Percentiles rank a stretch among this genome's conserved stretches.
Conservation (phyloP, 2,888 invertebrate genomes). For the Phragmatobia fuliginosa region DNA sequence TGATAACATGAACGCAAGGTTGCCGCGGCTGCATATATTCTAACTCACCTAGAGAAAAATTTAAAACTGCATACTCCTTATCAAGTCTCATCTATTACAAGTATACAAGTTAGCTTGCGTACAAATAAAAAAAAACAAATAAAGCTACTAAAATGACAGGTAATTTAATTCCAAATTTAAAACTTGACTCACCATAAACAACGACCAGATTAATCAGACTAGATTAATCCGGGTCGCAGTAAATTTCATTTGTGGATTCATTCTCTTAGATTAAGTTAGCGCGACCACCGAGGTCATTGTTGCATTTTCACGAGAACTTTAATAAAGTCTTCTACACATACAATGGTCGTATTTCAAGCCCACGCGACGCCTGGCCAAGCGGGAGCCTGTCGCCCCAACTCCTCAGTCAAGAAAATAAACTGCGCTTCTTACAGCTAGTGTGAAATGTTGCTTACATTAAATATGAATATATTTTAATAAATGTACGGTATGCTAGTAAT, state of each 20-base stretch:
- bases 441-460: slow-evolving; percentile 64
- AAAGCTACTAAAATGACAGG: not conserved
- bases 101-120: not conserved
- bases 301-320: slow-evolving; percentile 77
- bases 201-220: slow-evolving; percentile 39
- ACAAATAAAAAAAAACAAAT: not conserved
- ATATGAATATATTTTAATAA: slow-evolving; percentile 54
- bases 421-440: slow-evolving; percentile 65
- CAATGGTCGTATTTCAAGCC: slow-evolving; percentile 65
- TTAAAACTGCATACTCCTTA: not conserved
- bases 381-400: slow-evolving; percentile 55
- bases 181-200: slow-evolving; percentile 28
- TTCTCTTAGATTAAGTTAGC: slow-evolving; percentile 79
- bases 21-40: too few relatives aligned
- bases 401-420: slow-evolving; percentile 69
- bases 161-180: slow-evolving; percentile 22
- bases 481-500: slow-evolving; percentile 47
- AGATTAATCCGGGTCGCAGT: slow-evolving; percentile 67
- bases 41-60: not conserved
- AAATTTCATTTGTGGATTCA: slow-evolving; percentile 77
- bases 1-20: too few relatives aligned
- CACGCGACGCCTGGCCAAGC: slow-evolving; percentile 55
- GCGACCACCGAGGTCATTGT: slow-evolving; percentile 69
- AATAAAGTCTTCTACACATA: slow-evolving; percentile 72
- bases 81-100: not conserved